Evolutionary conservation across 2,797 vertebrate species (phyloP).

Genomic region (Chrysocyon brachyurus): DNA sequence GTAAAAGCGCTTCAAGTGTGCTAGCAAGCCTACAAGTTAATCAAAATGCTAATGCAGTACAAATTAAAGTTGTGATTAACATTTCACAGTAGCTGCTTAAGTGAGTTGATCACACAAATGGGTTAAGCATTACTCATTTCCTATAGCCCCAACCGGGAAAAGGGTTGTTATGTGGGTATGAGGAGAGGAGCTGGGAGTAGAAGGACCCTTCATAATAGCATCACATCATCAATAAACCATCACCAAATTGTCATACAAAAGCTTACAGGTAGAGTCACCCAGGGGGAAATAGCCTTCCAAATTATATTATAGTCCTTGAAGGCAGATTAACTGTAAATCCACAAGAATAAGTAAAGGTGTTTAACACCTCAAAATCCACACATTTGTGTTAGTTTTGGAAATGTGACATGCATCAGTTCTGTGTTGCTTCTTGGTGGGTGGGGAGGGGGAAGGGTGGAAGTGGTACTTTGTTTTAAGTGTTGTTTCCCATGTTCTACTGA

Average conservation of each 20-base stretch:
- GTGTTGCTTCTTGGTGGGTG: background rate
- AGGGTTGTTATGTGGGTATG: conserved; percentile 87
- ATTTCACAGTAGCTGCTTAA: conserved; percentile 98
- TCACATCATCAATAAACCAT: conserved; percentile 83
- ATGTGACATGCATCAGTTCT: conserved; percentile 20
- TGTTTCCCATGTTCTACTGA: background rate
- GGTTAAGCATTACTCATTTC: conserved; percentile 94
- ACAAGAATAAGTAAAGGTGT: conserved; percentile 59
- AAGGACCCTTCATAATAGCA: conserved; percentile 81
- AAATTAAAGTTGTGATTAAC: conserved; percentile 99
- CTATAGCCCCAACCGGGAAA: conserved; percentile 91
- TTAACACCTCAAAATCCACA: conserved; percentile 69
- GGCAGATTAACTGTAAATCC: conserved; percentile 70
- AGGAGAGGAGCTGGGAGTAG: conserved; percentile 81
- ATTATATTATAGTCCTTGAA: conserved; percentile 74
- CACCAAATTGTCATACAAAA: conserved; percentile 82
- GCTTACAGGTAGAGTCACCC: conserved; percentile 80
- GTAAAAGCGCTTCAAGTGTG: conserved; percentile 96
- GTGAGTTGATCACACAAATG: conserved; percentile 95
- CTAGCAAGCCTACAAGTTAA: conserved; percentile 97
- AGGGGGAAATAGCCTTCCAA: conserved; percentile 69
- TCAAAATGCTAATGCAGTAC: conserved; percentile 99
- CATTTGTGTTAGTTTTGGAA: conserved; percentile 68
- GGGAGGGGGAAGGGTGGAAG: background rate
- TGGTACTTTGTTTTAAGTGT: conserved; percentile 13